Evolutionary conservation across 2,113 vertebrate genomes (phyloP), one percentile per base, ranked within the genome.

Genomic region (Hymenochirus boettgeri): DNA sequence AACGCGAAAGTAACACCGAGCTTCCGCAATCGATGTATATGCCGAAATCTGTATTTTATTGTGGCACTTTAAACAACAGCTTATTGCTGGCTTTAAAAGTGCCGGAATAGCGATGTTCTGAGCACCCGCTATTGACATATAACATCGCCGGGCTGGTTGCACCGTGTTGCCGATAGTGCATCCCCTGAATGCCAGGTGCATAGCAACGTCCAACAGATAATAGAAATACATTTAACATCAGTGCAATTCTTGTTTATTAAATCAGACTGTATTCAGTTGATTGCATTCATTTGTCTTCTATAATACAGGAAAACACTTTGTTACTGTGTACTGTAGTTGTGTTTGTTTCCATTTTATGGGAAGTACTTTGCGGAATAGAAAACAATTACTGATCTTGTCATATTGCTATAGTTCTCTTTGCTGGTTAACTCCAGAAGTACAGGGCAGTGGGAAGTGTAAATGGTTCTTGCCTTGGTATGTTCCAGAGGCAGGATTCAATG

Each of bases 171-270:
- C n/a, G n/a, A n/a, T n/a, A n/a, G n/a, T n/a, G n/a, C n/a, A n/a
- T n/a, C n/a, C n/a, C n/a, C n/a, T n/a, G n/a, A n/a, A n/a, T n/a
- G n/a, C n/a, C n/a, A n/a, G n/a, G n/a, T n/a, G n/a, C n/a, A n/a
- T n/a, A n/a, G n/a, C n/a, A n/a, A n/a, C n/a, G n/a, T n/a, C n/a
- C n/a, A n/a, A n/a, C n/a, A n/a, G n/a, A n/a, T n/a, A n/a, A n/a
- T n/a, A n/a, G 35, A 58, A 58, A 58, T 58, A 37, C 35, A n/a
- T 25, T 6, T 24, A 58, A 22, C 23, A 18, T 23, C 10, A 21
- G 23, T 61, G 19, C 45, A 31, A n/a, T 19, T 22, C 18, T 11
- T 31, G 25, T 31, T 55, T 26, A 31, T 55, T 55, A 33, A 13
- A 61, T 61, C 4, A 27, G 29, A 15, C 27, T 48, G 22, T 33